Base-by-base conservation (phyloP, 2,113 vertebrate genomes). In the Hyperopisus bebe region DNA sequence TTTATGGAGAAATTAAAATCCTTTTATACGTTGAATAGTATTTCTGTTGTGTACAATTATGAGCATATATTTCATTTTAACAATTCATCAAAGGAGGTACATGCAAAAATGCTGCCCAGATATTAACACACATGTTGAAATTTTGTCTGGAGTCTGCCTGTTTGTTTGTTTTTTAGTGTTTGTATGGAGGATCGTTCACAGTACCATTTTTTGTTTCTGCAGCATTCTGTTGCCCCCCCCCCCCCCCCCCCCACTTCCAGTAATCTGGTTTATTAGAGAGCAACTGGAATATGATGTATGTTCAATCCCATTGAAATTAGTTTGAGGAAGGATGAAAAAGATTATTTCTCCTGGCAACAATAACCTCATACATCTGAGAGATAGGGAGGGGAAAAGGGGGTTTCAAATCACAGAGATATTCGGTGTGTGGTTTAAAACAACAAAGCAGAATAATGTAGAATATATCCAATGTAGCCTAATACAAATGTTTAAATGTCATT, bases 241-340 rank as follows among this genome's bases (percentile, higher is more conserved):
- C 89, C 85, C 91, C 90, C 90, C 21, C 8, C 24, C 2, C 8
- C 9, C 21, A 4, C 0, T 53, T 31, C 24, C 15, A 17, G 91
- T 94, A 95, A 94, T 94, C 84, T 66, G 4, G 90, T 94, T 94
- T 93, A 39, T 92, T 94, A 91, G 89, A 91, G 87, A 92, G 90
- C 91, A 44, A 90, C 88, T 88, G 85, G 89, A 93, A 46, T 62
- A 93, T 94, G 84, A 92, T 92, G 80, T 92, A 91, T 91, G 89
- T 86, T 80, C 89, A 92, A 74, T 50, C 92, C 91, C 88, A 90
- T 83, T 93, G 83, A 95, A 94, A 93, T 93, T 91, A 91, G 87
- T 94, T 95, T 95, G 92, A 51, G 85, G 44, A 86, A 51, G 2
- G 85, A 91, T 90, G 88, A 83, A 93, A 84, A 90, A 94, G 90